A percentile compares a stretch with the other conserved stretches of the same genome.
These are phyloP conservation scores for Lasioglossum albipes DNA, from an alignment of 1,140 invertebrate genomes.

Conservation along the genomic window DNA sequence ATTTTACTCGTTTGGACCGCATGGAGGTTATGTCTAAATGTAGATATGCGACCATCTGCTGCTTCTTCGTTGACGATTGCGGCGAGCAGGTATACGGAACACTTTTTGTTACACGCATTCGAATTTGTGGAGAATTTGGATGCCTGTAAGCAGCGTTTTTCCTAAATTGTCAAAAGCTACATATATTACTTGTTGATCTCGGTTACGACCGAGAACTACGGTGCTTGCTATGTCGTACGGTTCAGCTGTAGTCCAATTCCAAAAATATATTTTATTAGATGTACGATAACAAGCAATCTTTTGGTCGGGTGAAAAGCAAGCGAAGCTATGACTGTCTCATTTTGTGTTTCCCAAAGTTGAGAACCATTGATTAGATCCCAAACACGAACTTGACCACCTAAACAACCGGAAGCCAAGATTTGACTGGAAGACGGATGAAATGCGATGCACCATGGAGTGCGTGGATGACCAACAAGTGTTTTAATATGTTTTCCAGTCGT, in stretches of 20 bases:
- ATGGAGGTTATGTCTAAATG: too few species aligned
- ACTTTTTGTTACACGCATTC: too few species aligned
- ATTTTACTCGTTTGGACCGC: too few species aligned
- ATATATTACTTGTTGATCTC: slow-evolving; percentile 87
- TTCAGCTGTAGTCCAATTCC: slow-evolving; percentile 91
- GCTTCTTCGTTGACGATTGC: too few species aligned
- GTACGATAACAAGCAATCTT: slow-evolving; percentile 92
- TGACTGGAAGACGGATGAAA: slow-evolving; percentile 93
- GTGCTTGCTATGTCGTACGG: slow-evolving; percentile 88
- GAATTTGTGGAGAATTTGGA: too few species aligned
- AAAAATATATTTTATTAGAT: slow-evolving; percentile 92
- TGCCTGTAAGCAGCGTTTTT: too few species aligned
- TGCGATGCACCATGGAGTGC: slow-evolving; percentile 95
- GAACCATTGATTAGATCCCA: slow-evolving; percentile 94
- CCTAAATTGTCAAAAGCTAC: too few species aligned
- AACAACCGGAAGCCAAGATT: slow-evolving; percentile 92
- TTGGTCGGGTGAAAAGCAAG: slow-evolving; percentile 93
- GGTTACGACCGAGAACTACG: too few species aligned
- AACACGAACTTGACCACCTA: slow-evolving; percentile 93
- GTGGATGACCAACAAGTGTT: slow-evolving; percentile 90
- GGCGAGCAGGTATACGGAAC: too few species aligned
- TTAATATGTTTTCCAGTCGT: slow-evolving; percentile 85
- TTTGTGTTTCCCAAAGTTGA: slow-evolving; percentile 89
- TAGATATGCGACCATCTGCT: too few species aligned
- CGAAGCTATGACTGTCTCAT: slow-evolving; percentile 89